Conservation (phyloP, 2,113 vertebrate genomes). For the Motacilla tschutschensis region DNA sequence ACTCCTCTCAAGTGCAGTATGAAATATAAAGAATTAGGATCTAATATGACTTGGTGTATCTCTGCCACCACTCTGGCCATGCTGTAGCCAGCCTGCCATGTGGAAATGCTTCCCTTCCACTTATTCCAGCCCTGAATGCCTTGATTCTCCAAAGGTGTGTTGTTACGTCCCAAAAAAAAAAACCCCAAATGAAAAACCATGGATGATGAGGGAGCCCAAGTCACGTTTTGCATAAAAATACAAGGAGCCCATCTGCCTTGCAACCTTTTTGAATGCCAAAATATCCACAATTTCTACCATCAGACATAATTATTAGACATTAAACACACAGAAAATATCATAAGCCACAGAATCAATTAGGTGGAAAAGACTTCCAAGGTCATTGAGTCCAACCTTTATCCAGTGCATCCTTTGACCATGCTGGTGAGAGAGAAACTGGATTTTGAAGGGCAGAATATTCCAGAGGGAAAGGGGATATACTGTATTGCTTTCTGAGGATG, state of each 20-base stretch:
- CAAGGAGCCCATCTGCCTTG: not conserved
- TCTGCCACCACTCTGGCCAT: not conserved
- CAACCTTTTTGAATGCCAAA: not conserved
- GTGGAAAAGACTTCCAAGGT: not conserved
- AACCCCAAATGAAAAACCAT: not conserved
- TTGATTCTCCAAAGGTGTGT: not conserved
- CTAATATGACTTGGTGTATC: not conserved
- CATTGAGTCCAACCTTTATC: not conserved
- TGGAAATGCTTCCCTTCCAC: not conserved
- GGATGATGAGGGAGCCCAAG: not conserved
- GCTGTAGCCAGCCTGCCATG: not conserved
- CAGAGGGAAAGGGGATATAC: not conserved
- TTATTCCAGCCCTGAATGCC: not conserved
- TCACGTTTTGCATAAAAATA: not conserved
- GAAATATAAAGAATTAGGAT: not conserved
- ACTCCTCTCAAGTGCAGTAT: not conserved
- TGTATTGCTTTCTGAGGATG: not conserved
- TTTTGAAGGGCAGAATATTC: not conserved
- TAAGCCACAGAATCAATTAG: not conserved
- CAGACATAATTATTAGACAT: not conserved
- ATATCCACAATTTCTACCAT: not conserved
- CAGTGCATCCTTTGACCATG: not conserved
- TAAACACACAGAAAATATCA: not conserved
- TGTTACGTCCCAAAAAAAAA: not conserved
- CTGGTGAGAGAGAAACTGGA: not conserved